Conservation (phyloP, 2,113 vertebrate species). For the Microcebus griseorufus region DNA sequence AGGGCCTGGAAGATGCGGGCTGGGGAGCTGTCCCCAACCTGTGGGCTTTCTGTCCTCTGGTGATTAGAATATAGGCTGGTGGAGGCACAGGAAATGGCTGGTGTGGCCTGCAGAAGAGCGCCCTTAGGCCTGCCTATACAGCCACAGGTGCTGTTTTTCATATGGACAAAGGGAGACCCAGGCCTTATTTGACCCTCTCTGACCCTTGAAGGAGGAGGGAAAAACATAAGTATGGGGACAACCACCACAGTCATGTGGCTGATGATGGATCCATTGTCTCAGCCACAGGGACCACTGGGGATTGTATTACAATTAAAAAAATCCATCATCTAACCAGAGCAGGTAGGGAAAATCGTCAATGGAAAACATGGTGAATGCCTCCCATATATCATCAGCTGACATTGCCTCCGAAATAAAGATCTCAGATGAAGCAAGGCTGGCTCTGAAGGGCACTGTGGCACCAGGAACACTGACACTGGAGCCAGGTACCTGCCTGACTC, state of each 20-base stretch:
- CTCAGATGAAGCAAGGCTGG: not conserved
- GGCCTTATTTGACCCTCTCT: not conserved
- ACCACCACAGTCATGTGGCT: too few relatives aligned
- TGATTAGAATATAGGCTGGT: not conserved
- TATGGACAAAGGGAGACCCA: not conserved
- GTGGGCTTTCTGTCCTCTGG: not conserved
- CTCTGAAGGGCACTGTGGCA: not conserved
- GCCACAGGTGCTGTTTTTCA: not conserved
- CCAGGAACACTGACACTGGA: not conserved
- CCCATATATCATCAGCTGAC: not conserved
- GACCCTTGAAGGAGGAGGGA: not conserved
- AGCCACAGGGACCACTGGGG: not conserved
- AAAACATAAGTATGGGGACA: not conserved
- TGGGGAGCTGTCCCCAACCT: not conserved
- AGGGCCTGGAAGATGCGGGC: not conserved
- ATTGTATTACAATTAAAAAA: conserved; percentile 35
- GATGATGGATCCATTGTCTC: not conserved
- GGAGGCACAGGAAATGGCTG: conserved; percentile 12
- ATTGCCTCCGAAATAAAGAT: not conserved
- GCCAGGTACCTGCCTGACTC: not conserved
- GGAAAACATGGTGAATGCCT: not conserved
- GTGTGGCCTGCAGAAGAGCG: not conserved
- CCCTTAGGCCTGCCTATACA: not conserved
- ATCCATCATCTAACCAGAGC: conserved; percentile 40
- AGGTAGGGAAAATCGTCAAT: not conserved